Percentiles rank a stretch among this genome's conserved stretches.
Evolutionary conservation across 2,888 invertebrate genomes (phyloP).

Genomic region (Hipparchia semele): DNA sequence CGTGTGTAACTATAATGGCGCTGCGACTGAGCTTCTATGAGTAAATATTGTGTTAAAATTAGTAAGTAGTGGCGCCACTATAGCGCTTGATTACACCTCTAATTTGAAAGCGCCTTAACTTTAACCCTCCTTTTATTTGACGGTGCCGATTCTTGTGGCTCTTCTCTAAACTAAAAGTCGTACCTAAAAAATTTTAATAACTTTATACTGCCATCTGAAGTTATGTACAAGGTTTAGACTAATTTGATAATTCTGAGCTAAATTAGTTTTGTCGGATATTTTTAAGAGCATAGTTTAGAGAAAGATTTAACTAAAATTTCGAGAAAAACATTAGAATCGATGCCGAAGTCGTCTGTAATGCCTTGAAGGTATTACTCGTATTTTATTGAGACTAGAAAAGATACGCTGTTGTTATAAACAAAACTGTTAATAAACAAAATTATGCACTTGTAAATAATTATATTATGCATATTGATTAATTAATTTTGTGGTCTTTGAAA

Average conservation of each 20-base stretch:
- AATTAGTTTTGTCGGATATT: too few relatives aligned
- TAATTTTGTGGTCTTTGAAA: not conserved
- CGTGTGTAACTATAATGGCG: too few relatives aligned
- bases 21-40: too few relatives aligned
- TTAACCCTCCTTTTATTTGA: conserved; percentile 11
- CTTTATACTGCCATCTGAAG: too few relatives aligned
- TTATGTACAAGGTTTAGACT: too few relatives aligned
- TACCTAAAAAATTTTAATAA: too few relatives aligned
- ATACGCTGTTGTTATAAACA: not conserved
- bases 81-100: too few relatives aligned
- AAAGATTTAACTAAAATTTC: not conserved
- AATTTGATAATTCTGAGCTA: too few relatives aligned
- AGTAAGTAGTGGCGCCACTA: too few relatives aligned
- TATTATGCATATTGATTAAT: not conserved
- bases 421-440: not conserved
- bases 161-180: not conserved
- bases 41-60: too few relatives aligned
- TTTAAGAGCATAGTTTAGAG: too few relatives aligned
- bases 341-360: not conserved
- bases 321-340: not conserved
- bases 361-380: not conserved
- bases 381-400: not conserved
- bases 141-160: not conserved
- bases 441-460: not conserved
- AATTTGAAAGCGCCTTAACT: too few relatives aligned